Percentiles rank a stretch among this genome's conserved stretches.
Evolutionary conservation across 2,888 invertebrate genomes (phyloP).

Genomic region (Eubasilissa splendida): DNA sequence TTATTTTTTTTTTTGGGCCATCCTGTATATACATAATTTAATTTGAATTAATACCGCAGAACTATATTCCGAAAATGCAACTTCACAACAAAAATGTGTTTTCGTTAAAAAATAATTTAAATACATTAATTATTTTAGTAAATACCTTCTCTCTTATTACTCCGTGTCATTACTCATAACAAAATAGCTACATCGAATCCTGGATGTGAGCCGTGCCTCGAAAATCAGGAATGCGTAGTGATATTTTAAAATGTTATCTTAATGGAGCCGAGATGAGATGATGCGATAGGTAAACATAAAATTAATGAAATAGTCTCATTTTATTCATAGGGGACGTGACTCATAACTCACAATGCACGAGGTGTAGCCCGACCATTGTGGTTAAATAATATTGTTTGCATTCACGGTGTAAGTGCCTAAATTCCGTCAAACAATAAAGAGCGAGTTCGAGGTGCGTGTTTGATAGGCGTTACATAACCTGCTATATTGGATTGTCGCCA

Average conservation of each 20-base stretch:
- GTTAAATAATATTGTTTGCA: constrained; percentile 1
- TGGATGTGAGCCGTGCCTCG: background rate
- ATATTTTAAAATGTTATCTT: constrained; percentile 36
- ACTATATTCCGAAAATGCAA: no score
- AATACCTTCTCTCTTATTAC: no score
- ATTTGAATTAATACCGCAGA: no score
- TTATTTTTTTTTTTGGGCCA: no score
- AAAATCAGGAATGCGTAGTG: constrained; percentile 2
- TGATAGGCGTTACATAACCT: no score
- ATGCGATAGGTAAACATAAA: constrained; percentile 37
- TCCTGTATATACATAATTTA: no score
- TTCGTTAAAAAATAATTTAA: no score
- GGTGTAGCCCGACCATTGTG: background rate
- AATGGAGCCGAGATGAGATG: constrained; percentile 28
- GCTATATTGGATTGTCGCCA: no score
- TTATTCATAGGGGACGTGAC: background rate
- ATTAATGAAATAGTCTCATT: constrained; percentile 23
- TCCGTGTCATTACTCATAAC: no score
- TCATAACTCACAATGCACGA: background rate
- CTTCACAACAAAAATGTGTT: no score
- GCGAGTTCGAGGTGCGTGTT: background rate
- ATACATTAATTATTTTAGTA: no score
- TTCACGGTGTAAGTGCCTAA: background rate
- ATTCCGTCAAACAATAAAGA: background rate
- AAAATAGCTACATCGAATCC: no score